Base-by-base conservation (phyloP, 2,113 vertebrate species). In the Narcine bancroftii region DNA sequence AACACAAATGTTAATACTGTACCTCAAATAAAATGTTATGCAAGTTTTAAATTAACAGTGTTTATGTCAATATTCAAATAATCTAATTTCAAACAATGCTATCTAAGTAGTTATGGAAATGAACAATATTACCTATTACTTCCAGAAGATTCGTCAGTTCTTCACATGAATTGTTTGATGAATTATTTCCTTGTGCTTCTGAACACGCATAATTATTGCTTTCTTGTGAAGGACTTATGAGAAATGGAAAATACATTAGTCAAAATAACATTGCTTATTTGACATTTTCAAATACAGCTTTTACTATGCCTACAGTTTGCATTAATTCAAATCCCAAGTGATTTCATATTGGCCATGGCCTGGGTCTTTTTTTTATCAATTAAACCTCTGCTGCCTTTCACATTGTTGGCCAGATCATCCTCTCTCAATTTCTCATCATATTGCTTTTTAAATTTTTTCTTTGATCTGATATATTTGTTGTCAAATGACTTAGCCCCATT, bases 81-180 rank as follows among this genome's bases (percentile, higher is more conserved):
- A 29, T 2, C 77, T 81, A 81, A 83, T 83, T 83, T 83, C 47
- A 53, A n/a, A 53, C 24, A 3, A 33, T 83, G 13, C 50, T 24
- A 87, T 33, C 33, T 91, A 69, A 91, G 89, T 33, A 33, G 21
- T 91, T 91, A 11, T 69, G 81, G 10, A n/a, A 87, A 71, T 66
- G 65, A 65, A 65, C 21, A 39, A 42, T 29, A 69, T 91, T 91
- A 91, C 89, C 89, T 91, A 91, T 91, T 47, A 91, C 65, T 69
- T 91, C 89, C 29, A 91, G 89, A 69, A 91, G 89, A 71, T 91
- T 91, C 65, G 89, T 91, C 63, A 91, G 26, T 71, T 91, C 89
- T 69, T 91, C 89, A 91, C 89, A 91, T 42, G 89, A 91, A 91
- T 91, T 89, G 85, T 56, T 89, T 66, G 85, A n/a, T 65, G 85